These are phyloP conservation scores for Conus ventricosus DNA, from an alignment of 1,140 invertebrate genomes.

Conservation along the genomic window DNA sequence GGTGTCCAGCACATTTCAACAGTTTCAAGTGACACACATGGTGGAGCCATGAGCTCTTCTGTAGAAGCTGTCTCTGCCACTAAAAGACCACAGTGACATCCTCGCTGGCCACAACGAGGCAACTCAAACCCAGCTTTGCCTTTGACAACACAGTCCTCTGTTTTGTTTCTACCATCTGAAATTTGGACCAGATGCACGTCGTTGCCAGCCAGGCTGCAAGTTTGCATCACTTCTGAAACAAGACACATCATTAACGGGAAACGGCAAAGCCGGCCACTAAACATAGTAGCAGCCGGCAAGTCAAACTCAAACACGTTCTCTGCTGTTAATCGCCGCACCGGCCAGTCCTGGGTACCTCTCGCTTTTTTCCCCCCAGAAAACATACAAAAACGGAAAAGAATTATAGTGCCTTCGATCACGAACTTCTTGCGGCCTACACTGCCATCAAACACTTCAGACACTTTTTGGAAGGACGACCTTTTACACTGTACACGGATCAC, in stretches of 20 bases:
- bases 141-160: neutral
- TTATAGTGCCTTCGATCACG: neutral
- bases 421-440: slow-evolving; percentile 8
- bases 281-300: neutral
- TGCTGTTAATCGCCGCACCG: neutral
- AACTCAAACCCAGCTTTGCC: neutral
- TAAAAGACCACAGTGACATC: neutral
- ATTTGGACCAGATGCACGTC: neutral
- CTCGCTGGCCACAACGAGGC: neutral
- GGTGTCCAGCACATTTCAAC: slow-evolving; percentile 2
- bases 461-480: slow-evolving; percentile 27
- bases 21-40: neutral
- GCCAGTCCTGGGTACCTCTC: too few species aligned
- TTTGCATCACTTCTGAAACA: neutral
- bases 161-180: neutral
- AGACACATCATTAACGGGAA: neutral
- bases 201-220: neutral
- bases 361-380: too few species aligned
- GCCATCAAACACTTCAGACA: slow-evolving; percentile 33
- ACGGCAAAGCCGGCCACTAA: neutral
- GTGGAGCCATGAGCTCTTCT: neutral
- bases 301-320: neutral
- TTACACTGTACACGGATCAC: too few species aligned
- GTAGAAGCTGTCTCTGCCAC: neutral
- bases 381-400: slow-evolving; percentile 13